Conservation (phyloP, 2,797 vertebrate species). For the Alectoris magna region DNA sequence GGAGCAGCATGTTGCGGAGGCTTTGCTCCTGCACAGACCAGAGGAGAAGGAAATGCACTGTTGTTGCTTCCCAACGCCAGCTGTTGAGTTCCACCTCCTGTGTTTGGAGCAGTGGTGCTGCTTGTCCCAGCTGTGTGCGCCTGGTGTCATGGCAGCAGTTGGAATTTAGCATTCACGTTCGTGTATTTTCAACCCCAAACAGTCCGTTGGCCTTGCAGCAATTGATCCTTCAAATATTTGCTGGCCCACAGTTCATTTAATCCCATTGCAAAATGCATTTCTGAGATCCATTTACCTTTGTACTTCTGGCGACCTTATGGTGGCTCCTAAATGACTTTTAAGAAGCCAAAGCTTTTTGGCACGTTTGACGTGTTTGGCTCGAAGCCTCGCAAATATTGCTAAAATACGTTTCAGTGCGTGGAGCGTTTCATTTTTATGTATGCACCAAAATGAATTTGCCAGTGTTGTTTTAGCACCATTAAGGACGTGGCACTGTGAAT, state of each 20-base stretch:
- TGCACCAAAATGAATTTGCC: background rate
- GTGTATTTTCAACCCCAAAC: background rate
- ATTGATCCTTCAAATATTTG: background rate
- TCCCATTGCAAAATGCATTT: background rate
- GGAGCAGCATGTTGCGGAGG: background rate
- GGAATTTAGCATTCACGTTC: background rate
- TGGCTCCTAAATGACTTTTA: background rate
- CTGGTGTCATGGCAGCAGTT: background rate
- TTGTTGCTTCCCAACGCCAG: background rate
- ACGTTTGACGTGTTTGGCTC: background rate
- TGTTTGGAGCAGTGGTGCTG: background rate
- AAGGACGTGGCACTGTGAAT: background rate
- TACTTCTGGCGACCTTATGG: background rate
- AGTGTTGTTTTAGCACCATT: background rate
- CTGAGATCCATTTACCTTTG: background rate
- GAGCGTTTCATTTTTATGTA: background rate
- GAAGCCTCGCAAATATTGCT: background rate
- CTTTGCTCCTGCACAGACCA: background rate
- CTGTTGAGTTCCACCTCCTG: background rate
- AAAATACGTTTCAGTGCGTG: background rate
- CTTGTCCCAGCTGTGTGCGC: accelerated
- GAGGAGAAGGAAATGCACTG: background rate
- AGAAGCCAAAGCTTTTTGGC: background rate
- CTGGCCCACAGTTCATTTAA: background rate
- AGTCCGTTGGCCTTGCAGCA: background rate